Percentiles rank a stretch among this genome's conserved stretches.
Conservation (phyloP, 37 sponge, comb jelly and placozoan genomes). For the Chondrosia reniformis region DNA sequence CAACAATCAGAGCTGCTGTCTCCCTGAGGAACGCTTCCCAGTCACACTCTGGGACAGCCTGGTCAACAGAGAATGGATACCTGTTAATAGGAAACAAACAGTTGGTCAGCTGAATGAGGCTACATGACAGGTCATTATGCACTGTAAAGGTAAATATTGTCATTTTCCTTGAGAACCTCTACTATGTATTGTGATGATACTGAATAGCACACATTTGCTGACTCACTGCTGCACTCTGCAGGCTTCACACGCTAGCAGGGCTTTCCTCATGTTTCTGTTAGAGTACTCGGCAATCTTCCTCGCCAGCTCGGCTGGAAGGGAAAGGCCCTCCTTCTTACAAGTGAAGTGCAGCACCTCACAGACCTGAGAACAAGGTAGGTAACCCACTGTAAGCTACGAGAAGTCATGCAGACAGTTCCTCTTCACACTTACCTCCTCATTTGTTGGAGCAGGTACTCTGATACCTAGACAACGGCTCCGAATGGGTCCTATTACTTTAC, state of each 20-base stretch:
- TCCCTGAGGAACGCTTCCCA: conserved; percentile 90
- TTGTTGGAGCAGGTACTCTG: conserved; percentile 87
- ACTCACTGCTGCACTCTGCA: conserved; percentile 93
- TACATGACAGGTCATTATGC: too few relatives aligned
- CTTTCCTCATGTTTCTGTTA: conserved; percentile 80
- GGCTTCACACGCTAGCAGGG: conserved; percentile 92
- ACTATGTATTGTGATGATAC: too few relatives aligned
- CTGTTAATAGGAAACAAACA: conserved; percentile 17
- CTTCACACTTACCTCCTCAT: conserved; percentile 72
- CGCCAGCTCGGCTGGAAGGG: conserved; percentile 84
- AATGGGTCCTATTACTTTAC: conserved; percentile 95
- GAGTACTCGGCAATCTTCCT: conserved; percentile 84
- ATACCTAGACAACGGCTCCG: conserved; percentile 92
- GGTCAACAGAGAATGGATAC: conserved; percentile 87
- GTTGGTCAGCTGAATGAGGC: too few relatives aligned
- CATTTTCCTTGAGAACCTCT: too few relatives aligned
- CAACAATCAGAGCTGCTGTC: conserved; percentile 88
- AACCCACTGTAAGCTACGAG: not conserved
- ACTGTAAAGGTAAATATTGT: too few relatives aligned
- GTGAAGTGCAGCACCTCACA: conserved; percentile 57
- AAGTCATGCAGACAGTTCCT: not conserved
- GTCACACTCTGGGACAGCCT: conserved; percentile 84
- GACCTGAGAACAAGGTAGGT: conserved; percentile 21
- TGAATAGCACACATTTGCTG: too few relatives aligned
- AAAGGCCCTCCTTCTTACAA: conserved; percentile 81